Percentiles rank a stretch among this genome's conserved stretches.
Evolutionary conservation across 1,140 invertebrate genomes (phyloP).

Genomic region (Drosophila dunni): DNA sequence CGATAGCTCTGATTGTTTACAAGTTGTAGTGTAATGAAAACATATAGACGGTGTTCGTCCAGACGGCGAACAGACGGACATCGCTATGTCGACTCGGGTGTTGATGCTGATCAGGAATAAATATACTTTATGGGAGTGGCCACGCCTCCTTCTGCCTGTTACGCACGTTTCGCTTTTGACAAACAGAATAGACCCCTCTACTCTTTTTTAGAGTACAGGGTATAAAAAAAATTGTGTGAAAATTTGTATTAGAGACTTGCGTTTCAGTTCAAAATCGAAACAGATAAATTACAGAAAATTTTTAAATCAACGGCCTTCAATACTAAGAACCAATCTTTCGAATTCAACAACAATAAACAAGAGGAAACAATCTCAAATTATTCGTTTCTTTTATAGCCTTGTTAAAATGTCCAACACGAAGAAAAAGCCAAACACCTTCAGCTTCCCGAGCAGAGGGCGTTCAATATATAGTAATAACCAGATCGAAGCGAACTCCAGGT

Average conservation of each 20-base stretch:
- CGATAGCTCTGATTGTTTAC: no score
- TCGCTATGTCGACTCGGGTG: no score
- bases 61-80: no score
- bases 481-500: constrained; percentile 35
- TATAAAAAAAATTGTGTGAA: background rate
- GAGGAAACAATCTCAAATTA: constrained; percentile 1
- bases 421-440: background rate
- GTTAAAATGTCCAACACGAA: constrained; percentile 7
- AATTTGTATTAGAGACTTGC: constrained; percentile 9
- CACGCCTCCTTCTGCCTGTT: no score
- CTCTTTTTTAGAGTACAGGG: no score
- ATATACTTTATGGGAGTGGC: no score
- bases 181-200: no score
- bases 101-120: no score
- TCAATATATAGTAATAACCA: constrained; percentile 13
- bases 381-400: background rate
- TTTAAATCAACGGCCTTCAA: background rate
- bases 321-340: background rate
- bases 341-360: background rate
- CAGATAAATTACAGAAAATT: constrained; percentile 7
- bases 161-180: no score
- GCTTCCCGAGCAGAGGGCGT: background rate
- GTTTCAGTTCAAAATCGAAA: constrained; percentile 8
- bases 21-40: no score
- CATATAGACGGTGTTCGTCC: no score